phyloP scores from a whole-genome alignment of 2,888 invertebrate species.

The Sclerodermus sp. region DNA sequence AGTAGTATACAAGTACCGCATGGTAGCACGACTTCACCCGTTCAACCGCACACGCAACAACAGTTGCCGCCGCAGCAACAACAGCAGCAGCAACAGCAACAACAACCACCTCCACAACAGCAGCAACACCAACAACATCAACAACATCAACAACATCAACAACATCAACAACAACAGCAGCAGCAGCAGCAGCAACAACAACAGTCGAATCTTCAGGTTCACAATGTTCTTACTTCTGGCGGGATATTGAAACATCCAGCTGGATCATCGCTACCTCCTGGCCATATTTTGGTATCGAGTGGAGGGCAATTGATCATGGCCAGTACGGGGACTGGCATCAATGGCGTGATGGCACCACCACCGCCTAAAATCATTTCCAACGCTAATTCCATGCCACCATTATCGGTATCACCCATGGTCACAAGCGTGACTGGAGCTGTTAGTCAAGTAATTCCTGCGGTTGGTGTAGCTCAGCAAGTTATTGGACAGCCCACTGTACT shows the following conservation, averaged over 20 bases:
- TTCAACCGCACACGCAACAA: not conserved
- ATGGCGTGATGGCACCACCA: conserved; percentile 68
- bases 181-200: conserved; percentile 19
- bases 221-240: conserved; percentile 50
- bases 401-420: conserved; percentile 66
- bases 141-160: conserved; percentile 23
- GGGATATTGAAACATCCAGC: conserved; percentile 59
- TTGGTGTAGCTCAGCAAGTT: conserved; percentile 67
- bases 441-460: conserved; percentile 68
- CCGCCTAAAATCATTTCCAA: conserved; percentile 60
- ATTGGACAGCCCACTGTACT: conserved; percentile 78
- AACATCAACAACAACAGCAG: conserved; percentile 27
- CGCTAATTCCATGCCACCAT: conserved; percentile 62
- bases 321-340: conserved; percentile 59
- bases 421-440: conserved; percentile 69
- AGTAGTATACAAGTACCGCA: conserved; percentile 68
- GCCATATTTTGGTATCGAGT: conserved; percentile 76
- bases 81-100: too few relatives aligned
- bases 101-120: conserved; percentile 22
- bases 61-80: too few relatives aligned
- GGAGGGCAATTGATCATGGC: conserved; percentile 76
- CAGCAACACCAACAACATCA: conserved; percentile 36
- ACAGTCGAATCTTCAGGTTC: conserved; percentile 44
- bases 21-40: conserved; percentile 42
- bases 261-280: conserved; percentile 61